Evolutionary conservation across 2,113 vertebrate genomes (phyloP), one percentile per base, ranked within the genome.

Genomic region (Carassius auratus): DNA sequence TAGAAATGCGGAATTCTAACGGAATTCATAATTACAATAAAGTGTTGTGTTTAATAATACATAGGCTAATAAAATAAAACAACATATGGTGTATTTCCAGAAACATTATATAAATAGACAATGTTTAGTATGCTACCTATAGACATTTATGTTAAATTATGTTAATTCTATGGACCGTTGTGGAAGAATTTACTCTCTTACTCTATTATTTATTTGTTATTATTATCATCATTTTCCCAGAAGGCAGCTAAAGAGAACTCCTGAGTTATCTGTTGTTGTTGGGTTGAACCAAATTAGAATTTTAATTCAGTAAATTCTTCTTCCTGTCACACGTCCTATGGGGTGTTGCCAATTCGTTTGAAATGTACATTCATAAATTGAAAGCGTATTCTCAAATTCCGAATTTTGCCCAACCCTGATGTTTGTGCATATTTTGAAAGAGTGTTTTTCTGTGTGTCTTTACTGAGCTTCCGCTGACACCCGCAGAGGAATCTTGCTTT

Each of bases 401-500:
- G 0, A 52, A 76, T 9, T 52, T 17, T 50, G 42, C 74, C n/a
- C 23, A 26, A 55, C n/a, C 23, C n/a, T 15, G 7, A 75, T 77
- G 15, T 78, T 19, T 79, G 26, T 2, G 5, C 15, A 0, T 1
- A 6, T 57, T 77, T 23, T 77, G 26, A 19, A 12, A 79, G 30
- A 61, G 76, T n/a, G 73, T 33, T 59, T 73, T 42, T 73, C 17
- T 83, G 48, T 33, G 26, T 83, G 45, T 73, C 10, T 83, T 38
- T 10, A 5, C 48, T 23, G 68, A 73, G 66, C 8, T 83, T 59
- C 81, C 50, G 68, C 30, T 73, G 48, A 59, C 81, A 83, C 81
- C 81, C 50, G 13, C 30, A 55, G 81, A 59, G 81, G 13, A 83
- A 36, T 57, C 13, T 12, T 83, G 81, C 69, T 81, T 83, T 84